These are phyloP conservation scores for Psilopsiagon aymara DNA, from an alignment of 2,113 vertebrate species.

Conservation along the genomic window DNA sequence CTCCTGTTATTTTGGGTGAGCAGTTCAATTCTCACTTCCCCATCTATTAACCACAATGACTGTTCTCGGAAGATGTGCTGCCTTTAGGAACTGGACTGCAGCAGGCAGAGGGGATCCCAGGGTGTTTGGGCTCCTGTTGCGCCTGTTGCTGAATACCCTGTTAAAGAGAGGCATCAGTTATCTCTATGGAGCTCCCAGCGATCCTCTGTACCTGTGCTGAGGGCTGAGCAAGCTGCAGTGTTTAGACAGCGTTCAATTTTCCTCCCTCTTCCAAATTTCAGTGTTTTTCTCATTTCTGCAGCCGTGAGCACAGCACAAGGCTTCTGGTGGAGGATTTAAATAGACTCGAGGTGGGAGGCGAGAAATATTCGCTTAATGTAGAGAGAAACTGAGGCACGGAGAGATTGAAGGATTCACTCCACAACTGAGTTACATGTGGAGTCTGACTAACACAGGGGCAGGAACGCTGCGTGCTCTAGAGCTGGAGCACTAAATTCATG, in stretches of 20 bases:
- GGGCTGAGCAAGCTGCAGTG: neutral
- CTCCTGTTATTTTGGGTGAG: neutral
- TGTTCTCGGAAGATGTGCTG: neutral
- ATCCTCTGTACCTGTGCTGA: neutral
- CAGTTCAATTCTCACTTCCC: neutral
- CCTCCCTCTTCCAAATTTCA: neutral
- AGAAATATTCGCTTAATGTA: constrained; percentile 26
- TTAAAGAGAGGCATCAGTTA: neutral
- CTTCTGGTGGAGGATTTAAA: constrained; percentile 39
- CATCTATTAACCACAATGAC: neutral
- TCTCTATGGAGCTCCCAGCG: neutral
- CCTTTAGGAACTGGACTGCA: neutral
- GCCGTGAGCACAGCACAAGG: neutral
- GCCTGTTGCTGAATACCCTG: neutral
- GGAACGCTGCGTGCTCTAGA: neutral
- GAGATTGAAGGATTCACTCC: neutral
- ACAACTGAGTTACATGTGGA: neutral
- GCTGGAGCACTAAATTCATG: neutral
- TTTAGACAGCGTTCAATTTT: neutral
- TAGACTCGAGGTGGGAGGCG: constrained; percentile 38
- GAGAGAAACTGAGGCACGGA: constrained; percentile 56
- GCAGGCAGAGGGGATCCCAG: neutral
- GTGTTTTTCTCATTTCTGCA: neutral
- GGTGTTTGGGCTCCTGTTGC: neutral
- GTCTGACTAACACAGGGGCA: neutral